Evolutionary conservation across 2,113 vertebrate species (phyloP).

Genomic region (Dasyprocta punctata): DNA sequence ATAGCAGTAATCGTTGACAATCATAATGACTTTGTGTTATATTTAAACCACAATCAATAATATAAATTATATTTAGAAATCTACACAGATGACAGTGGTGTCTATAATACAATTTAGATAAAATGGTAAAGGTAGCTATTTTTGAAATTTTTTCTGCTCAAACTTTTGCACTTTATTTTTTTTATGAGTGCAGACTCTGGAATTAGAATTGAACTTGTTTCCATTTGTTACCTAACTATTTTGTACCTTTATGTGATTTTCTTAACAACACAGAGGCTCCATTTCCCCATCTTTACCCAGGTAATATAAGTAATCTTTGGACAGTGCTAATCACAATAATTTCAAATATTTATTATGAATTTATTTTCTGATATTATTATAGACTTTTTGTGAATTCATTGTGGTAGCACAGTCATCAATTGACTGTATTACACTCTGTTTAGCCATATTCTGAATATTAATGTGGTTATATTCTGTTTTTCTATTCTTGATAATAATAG

Average conservation of each 20-base stretch:
- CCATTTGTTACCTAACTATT: neutral
- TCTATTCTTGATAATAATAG: neutral
- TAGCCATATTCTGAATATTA: slow-evolving; percentile 16
- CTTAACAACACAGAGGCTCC: neutral
- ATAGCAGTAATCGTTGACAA: neutral
- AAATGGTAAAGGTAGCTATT: neutral
- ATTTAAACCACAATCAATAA: neutral
- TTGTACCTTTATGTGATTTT: neutral
- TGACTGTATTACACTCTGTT: neutral
- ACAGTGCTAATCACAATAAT: neutral
- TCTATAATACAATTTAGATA: neutral
- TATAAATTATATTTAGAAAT: neutral
- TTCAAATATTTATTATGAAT: slow-evolving; percentile 1
- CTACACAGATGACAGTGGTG: neutral
- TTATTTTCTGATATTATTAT: slow-evolving; percentile 34
- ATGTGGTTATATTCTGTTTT: neutral
- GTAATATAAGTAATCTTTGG: neutral
- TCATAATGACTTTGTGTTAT: neutral
- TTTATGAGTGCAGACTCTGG: neutral
- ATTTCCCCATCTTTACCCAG: neutral
- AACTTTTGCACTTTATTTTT: neutral
- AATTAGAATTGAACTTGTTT: slow-evolving; percentile 1
- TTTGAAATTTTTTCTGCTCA: neutral
- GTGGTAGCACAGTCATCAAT: neutral
- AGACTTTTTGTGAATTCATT: slow-evolving; percentile 6